Conservation (phyloP, 1,140 invertebrate genomes). For the Hirudo medicinalis region DNA sequence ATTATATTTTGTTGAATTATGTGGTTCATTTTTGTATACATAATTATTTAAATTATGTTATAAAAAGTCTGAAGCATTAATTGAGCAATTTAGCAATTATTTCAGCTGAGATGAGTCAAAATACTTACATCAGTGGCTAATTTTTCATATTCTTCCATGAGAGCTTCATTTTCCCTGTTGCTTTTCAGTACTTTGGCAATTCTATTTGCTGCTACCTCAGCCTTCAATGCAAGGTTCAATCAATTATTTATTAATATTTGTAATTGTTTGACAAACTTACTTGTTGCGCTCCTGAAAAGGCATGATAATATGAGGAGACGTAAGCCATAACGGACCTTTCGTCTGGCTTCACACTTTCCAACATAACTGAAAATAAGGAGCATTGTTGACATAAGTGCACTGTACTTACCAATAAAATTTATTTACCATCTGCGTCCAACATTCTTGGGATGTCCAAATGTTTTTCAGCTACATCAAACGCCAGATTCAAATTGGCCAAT, state of each 20-base stretch:
- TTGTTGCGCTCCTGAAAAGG: slow-evolving; percentile 49
- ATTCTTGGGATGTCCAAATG: slow-evolving; percentile 98
- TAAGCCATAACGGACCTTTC: slow-evolving; percentile 98
- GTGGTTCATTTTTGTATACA: slow-evolving; percentile 87
- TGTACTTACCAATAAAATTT: background rate
- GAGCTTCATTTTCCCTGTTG: slow-evolving; percentile 96
- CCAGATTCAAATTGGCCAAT: slow-evolving; percentile 93
- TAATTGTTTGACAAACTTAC: background rate
- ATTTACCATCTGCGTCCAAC: slow-evolving; percentile 97
- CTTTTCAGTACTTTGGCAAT: slow-evolving; percentile 98
- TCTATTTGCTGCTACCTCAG: slow-evolving; percentile 95
- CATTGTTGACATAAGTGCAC: background rate
- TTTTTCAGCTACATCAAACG: slow-evolving; percentile 98
- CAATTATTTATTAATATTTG: background rate
- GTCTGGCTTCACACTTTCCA: slow-evolving; percentile 92
- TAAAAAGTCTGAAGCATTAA: no score
- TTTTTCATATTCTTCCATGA: slow-evolving; percentile 79
- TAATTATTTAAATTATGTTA: no score
- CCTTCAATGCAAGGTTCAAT: slow-evolving; percentile 48
- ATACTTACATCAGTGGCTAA: slow-evolving; percentile 13
- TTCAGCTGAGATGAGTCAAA: slow-evolving; percentile 54
- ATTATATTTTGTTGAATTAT: slow-evolving; percentile 92
- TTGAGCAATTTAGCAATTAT: background rate
- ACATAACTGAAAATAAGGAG: slow-evolving; percentile 65
- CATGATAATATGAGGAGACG: slow-evolving; percentile 98